Evolutionary conservation across 37 sponge, comb jelly and placozoan genomes (phyloP), one percentile per base, ranked within the genome.

Genomic region (Cliona cf. orientalis): DNA sequence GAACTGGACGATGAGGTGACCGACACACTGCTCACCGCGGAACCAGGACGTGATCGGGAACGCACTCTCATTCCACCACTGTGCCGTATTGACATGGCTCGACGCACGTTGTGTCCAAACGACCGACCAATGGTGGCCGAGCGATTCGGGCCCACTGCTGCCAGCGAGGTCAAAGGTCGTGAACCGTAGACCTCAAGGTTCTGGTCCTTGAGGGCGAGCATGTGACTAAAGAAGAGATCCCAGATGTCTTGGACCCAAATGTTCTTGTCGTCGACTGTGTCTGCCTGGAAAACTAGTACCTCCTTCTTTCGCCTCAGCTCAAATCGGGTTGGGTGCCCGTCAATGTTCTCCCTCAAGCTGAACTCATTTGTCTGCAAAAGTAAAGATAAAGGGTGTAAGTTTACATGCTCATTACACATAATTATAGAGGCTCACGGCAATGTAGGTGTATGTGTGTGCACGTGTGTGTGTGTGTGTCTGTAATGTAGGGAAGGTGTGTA

Each of bases 201-300:
- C 44, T 57, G 70, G 25, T 80, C 81, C 83, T 90, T 90, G 49
- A 94, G 84, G 14, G 19, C 29, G 34, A 81, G 56, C 84, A 94
- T 87, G 58, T 90, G 95, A 46, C 67, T 64, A 42, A 90, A 84
- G 80, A 84, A 83, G 58, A 94, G 80, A 28, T 90, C 81, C 68
- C 87, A 73, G 7, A 94, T 77, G 31, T 90, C 95, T 28, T 86
- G 57, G 17, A 87, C 73, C 95, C 95, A 94, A 32, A 79, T 49
- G 53, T 57, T 46, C 63, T 94, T 94, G 41, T 75, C 82, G 32
- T 83, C 85, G 31, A 21, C 62, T 12, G 87, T 71, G 12, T 72
- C 65, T n/a, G 92, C 88, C 83, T 88, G 89, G 69, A 95, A 73
- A 21, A 71, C 38, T 14, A 87, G 43, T 2, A 61, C 67, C 45